Evolutionary conservation across 2,888 invertebrate genomes (phyloP), one percentile per base, ranked within the genome.

Genomic region (Eristalis intricaria): DNA sequence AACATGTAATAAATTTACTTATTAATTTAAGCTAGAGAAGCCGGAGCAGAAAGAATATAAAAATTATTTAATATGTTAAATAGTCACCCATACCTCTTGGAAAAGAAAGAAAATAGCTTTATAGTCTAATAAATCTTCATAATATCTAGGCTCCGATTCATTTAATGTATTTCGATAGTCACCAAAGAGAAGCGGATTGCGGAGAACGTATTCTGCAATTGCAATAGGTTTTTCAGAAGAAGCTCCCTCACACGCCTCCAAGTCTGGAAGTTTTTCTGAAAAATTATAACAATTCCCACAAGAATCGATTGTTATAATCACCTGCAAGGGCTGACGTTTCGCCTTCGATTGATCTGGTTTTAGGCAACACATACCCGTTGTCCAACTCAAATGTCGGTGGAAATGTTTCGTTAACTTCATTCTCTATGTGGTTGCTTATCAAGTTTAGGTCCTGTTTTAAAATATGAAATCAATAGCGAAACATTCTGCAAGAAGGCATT

Each of bases 51-150:
- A 32, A 32, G 8, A 7, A 32, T 8, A 8, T 1, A 8, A 7
- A 7, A 10, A 5, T 10, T 8, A 32, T 32, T 4, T 32, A 8
- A 8, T 32, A 10, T 32, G 10, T 32, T 8, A 1, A 56, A 19
- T 22, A 19, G 19, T 19, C 1, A 50, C 50, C 1, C 15, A 13
- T 91, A 96, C 97, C 95, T 98, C 98, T 94, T 97, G 96, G 90
- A 98, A 98, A 1, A 98, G 93, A 89, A 95, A 96, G 91, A 96
- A 97, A n/a, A 97, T 95, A 0, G 98, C 97, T 90, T 97, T 96
- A 91, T 97, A 98, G 91, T 98, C 98, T 8, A 98, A 93, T 15
- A 98, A 93, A 91, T 98, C 98, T 91, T 98, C 98, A 90, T 98
- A 98, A 89, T 95, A 95, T 78, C 98, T 94, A 0, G 95, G 94